phyloP scores from a whole-genome alignment of 2,113 vertebrate species.

The Chaenogobius annularis region DNA sequence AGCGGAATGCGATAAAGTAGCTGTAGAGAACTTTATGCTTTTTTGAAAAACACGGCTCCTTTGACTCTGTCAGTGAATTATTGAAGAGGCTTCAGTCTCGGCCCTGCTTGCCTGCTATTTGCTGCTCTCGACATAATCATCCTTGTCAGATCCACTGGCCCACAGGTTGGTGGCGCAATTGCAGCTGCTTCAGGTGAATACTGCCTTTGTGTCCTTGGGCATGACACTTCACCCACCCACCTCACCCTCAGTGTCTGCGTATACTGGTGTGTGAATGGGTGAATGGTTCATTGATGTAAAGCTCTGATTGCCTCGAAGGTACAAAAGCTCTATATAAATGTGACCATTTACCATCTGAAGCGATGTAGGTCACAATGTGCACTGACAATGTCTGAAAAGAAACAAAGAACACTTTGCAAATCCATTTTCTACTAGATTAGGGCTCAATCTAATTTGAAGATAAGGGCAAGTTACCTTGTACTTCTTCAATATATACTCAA shows the following conservation, averaged over 20 bases:
- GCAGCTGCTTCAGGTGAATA: no score
- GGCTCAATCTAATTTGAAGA: not conserved
- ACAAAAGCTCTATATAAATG: no score
- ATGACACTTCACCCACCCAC: no score
- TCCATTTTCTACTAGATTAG: not conserved
- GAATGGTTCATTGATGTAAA: no score
- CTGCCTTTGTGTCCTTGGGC: no score
- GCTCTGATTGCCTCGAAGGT: no score
- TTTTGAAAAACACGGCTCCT: not conserved
- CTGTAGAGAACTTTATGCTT: not conserved
- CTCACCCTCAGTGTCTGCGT: no score
- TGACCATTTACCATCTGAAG: not conserved
- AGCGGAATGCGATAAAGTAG: not conserved
- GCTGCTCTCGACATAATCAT: not conserved
- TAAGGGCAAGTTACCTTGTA: not conserved
- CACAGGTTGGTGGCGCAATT: no score
- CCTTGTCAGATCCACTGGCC: no score
- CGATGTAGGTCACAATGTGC: not conserved
- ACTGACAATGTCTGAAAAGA: not conserved
- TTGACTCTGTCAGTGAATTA: constrained; percentile 18
- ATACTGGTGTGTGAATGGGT: no score
- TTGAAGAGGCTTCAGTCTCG: constrained; percentile 11
- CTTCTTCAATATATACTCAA: no score
- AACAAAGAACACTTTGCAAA: no score
- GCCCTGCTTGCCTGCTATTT: not conserved